Conservation (phyloP, 1,140 invertebrate genomes). For the Drosophila bifasciata region DNA sequence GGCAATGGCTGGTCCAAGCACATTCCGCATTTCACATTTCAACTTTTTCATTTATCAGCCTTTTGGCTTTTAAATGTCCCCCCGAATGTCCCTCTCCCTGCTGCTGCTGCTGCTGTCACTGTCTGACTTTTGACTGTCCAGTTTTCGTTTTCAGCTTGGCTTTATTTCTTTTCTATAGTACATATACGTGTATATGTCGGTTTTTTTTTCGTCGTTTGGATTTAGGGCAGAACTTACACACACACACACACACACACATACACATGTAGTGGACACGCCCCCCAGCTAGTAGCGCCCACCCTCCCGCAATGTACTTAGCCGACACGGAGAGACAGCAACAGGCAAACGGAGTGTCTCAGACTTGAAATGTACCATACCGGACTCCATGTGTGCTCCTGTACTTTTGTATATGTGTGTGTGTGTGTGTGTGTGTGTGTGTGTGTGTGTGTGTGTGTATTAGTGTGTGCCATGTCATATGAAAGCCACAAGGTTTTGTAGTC, state of each 20-base stretch:
- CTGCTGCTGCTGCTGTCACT: conserved; percentile 59
- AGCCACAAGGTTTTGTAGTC: conserved; percentile 77
- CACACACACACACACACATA: not conserved
- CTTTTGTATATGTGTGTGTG: not conserved
- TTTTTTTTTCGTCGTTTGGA: conserved; percentile 47
- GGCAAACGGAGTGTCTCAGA: conserved; percentile 27
- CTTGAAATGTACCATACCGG: too few relatives aligned
- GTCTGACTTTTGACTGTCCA: conserved; percentile 65
- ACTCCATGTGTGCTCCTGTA: conserved; percentile 9
- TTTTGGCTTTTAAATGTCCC: conserved; percentile 68
- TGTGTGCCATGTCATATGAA: conserved; percentile 61
- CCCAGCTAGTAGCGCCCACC: conserved; percentile 10
- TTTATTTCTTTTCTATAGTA: conserved; percentile 45
- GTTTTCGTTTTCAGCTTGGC: conserved; percentile 65
- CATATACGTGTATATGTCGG: conserved; percentile 24
- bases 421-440: conserved; percentile 26
- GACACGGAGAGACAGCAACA: conserved; percentile 26
- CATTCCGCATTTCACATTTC: conserved; percentile 65
- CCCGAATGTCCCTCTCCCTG: too few relatives aligned
- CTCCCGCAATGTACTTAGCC: conserved; percentile 33
- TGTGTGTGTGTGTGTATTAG: not conserved
- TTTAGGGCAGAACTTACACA: conserved; percentile 47
- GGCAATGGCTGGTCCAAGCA: conserved; percentile 22
- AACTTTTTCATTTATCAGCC: conserved; percentile 74
- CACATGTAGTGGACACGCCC: not conserved